Evolutionary conservation across 2,797 vertebrate genomes (phyloP).

Genomic region (Poeciliopsis turneri): DNA sequence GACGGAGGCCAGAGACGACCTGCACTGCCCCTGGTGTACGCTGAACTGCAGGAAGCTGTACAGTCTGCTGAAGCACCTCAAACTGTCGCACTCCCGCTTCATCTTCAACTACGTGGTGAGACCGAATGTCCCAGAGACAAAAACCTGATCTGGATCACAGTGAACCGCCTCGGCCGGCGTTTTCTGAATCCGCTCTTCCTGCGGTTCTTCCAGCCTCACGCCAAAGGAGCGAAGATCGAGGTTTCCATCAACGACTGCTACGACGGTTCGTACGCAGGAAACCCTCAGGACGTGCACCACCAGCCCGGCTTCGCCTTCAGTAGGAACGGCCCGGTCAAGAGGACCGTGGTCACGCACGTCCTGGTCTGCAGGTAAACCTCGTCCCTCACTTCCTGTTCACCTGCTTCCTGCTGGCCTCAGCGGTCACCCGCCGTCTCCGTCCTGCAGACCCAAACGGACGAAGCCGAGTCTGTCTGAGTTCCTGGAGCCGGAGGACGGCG

Average conservation of each 20-base stretch:
- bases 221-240: slow-evolving; percentile 97
- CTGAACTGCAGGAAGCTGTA: slow-evolving; percentile 97
- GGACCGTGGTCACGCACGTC: slow-evolving; percentile 93
- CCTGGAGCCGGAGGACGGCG: slow-evolving; percentile 92
- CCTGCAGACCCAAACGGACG: slow-evolving; percentile 88
- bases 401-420: not conserved
- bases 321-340: slow-evolving; percentile 95
- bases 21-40: slow-evolving; percentile 98
- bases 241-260: slow-evolving; percentile 98
- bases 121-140: not conserved
- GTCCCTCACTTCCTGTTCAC: not conserved
- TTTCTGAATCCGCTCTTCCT: not conserved
- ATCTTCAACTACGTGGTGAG: slow-evolving; percentile 98
- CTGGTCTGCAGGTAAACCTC: slow-evolving; percentile 90
- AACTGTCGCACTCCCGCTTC: slow-evolving; percentile 97
- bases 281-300: slow-evolving; percentile 96
- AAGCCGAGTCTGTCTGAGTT: slow-evolving; percentile 97
- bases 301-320: slow-evolving; percentile 98
- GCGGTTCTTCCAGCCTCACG: slow-evolving; percentile 85
- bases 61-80: slow-evolving; percentile 97
- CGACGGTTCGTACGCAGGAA: slow-evolving; percentile 96
- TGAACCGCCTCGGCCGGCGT: not conserved
- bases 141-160: not conserved
- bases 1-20: slow-evolving; percentile 95
- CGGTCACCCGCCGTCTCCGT: not conserved